Percentiles rank a stretch among this genome's conserved stretches.
Evolutionary conservation across 2,797 vertebrate genomes (phyloP).

Genomic region (Bucorvus abyssinicus): DNA sequence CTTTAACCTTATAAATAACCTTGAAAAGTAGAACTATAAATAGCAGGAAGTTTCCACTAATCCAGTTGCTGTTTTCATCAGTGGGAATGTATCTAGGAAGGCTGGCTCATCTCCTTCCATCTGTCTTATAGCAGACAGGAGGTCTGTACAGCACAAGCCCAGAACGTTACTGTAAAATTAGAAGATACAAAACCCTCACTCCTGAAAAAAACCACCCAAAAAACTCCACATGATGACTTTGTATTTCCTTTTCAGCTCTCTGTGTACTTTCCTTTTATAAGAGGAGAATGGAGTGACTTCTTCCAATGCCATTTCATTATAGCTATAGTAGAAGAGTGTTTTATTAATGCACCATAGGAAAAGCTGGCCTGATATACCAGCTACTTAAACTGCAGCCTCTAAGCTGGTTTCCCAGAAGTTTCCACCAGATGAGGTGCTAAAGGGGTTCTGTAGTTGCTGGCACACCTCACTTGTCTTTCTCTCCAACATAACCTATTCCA

Average conservation of each 20-base stretch:
- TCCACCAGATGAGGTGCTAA: slow-evolving; percentile 10
- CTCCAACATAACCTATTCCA: background rate
- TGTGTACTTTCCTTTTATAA: background rate
- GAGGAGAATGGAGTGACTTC: background rate
- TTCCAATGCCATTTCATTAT: background rate
- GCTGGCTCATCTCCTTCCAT: background rate
- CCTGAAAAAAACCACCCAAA: background rate
- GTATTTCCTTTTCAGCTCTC: background rate
- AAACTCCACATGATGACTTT: background rate
- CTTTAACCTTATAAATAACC: background rate
- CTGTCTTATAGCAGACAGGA: background rate
- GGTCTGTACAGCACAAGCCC: background rate
- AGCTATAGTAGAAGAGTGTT: background rate
- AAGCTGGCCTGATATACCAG: background rate
- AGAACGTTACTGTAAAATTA: background rate
- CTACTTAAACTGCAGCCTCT: background rate
- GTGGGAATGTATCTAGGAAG: background rate
- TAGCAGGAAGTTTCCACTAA: background rate
- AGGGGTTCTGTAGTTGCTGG: background rate
- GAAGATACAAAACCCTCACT: background rate
- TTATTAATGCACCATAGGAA: background rate
- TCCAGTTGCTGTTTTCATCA: background rate
- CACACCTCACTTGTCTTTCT: background rate
- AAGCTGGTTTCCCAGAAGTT: slow-evolving; percentile 19
- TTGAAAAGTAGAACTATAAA: background rate